phyloP scores from a whole-genome alignment of 2,888 invertebrate genomes.

The Neocrepidodera transversa region DNA sequence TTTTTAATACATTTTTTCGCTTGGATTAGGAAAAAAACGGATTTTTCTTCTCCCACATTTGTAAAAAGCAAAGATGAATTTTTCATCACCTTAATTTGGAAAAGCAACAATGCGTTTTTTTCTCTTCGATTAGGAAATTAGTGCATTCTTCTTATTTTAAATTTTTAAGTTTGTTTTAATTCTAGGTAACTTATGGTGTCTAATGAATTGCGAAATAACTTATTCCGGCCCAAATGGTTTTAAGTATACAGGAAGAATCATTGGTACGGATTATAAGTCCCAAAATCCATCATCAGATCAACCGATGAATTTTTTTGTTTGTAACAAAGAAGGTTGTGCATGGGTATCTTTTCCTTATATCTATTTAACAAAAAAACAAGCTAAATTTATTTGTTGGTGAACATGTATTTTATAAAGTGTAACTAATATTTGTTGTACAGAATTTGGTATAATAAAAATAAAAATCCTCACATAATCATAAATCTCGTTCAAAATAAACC shows the following conservation, averaged over 20 bases:
- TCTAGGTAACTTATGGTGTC: constrained; percentile 29
- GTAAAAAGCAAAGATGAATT: too few relatives aligned
- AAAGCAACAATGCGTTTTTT: too few relatives aligned
- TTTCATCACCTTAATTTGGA: neutral
- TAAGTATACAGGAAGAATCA: constrained; percentile 27
- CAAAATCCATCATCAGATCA: neutral
- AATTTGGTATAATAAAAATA: too few relatives aligned
- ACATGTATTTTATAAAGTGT: too few relatives aligned
- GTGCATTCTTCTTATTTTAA: too few relatives aligned
- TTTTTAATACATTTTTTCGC: too few relatives aligned
- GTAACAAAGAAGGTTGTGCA: neutral
- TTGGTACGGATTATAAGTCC: constrained; percentile 14
- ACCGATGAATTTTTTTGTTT: constrained; percentile 34
- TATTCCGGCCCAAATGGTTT: constrained; percentile 21
- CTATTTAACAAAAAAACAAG: constrained; percentile 33
- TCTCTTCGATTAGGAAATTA: too few relatives aligned
- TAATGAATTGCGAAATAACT: constrained; percentile 33
- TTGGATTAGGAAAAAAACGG: neutral
- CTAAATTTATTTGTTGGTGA: constrained; percentile 16
- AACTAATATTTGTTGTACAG: too few relatives aligned
- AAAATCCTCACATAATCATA: too few relatives aligned
- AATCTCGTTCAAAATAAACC: too few relatives aligned
- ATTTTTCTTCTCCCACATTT: neutral
- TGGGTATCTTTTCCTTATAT: constrained; percentile 38
- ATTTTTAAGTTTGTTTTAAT: neutral